Evolutionary conservation across 2,888 invertebrate species (phyloP).

Genomic region (Caenorhabditis virilis): DNA sequence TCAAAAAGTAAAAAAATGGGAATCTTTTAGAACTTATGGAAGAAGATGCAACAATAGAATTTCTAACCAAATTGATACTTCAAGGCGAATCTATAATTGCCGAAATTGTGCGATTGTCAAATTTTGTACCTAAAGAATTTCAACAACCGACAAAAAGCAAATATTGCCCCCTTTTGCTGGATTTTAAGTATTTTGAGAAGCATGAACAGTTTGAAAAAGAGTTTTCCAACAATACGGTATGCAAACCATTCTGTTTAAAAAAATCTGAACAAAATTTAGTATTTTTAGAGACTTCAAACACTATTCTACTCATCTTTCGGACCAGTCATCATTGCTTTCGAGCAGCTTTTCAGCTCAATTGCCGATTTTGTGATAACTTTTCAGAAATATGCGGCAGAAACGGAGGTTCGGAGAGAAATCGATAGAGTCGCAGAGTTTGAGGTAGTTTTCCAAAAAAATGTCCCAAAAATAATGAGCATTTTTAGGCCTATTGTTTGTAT

Average conservation of each 20-base stretch:
- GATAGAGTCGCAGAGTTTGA: no score
- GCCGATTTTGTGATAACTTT: conserved; percentile 35
- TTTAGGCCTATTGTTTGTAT: conserved; percentile 22
- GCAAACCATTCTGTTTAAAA: no score
- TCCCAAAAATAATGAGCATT: not conserved
- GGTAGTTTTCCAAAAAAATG: no score
- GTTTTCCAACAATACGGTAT: conserved; percentile 25
- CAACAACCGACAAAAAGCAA: conserved; percentile 76
- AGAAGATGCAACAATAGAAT: conserved; percentile 8
- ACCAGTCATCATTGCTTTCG: conserved; percentile 44
- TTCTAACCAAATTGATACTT: conserved; percentile 23
- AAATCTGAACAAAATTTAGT: no score
- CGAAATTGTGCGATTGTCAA: conserved; percentile 54
- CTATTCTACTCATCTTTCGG: conserved; percentile 45
- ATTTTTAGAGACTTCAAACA: conserved; percentile 42
- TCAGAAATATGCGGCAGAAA: not conserved
- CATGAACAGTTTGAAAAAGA: conserved; percentile 85
- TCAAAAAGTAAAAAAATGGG: no score
- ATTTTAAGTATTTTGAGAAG: conserved; percentile 89
- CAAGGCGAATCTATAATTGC: conserved; percentile 51
- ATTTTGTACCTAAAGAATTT: conserved; percentile 66
- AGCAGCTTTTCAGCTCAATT: conserved; percentile 44
- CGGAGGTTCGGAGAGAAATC: conserved; percentile 1
- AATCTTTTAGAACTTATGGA: no score
- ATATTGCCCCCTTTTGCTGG: conserved; percentile 71